Conservation (phyloP, 2,797 vertebrate genomes). For the Pangasius sanitwongsei region DNA sequence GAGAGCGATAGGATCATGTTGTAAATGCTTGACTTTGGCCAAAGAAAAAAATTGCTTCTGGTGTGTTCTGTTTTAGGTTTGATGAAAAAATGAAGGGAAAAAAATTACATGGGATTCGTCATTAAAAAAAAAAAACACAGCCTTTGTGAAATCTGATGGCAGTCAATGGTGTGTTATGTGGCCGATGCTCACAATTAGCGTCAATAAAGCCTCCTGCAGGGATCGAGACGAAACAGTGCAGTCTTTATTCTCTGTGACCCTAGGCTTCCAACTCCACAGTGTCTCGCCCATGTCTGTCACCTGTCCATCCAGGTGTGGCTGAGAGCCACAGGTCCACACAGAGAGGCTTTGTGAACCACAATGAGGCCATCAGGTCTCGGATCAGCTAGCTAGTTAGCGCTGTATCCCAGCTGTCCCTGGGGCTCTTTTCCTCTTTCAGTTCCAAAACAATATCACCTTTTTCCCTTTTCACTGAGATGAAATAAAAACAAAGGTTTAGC, state of each 20-base stretch:
- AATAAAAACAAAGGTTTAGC: slow-evolving; percentile 39
- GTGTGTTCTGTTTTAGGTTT: slow-evolving; percentile 10
- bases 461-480: slow-evolving; percentile 16
- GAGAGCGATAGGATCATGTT: slow-evolving; percentile 20
- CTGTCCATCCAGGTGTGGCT: slow-evolving; percentile 55
- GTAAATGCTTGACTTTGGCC: slow-evolving; percentile 1
- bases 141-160: slow-evolving; percentile 25
- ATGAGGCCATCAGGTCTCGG: slow-evolving; percentile 45
- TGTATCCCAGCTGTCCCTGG: slow-evolving; percentile 38
- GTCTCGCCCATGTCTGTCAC: slow-evolving; percentile 50
- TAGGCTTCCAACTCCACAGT: slow-evolving; percentile 24
- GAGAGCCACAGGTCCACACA: slow-evolving; percentile 48
- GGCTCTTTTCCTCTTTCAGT: slow-evolving; percentile 34
- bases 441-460: slow-evolving; percentile 34
- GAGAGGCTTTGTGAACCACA: slow-evolving; percentile 55
- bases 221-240: slow-evolving; percentile 35
- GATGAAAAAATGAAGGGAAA: not conserved
- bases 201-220: slow-evolving; percentile 39
- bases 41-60: slow-evolving; percentile 26
- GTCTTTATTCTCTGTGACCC: slow-evolving; percentile 45
- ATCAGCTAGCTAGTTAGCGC: slow-evolving; percentile 45
- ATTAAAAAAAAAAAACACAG: not conserved
- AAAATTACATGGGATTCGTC: not conserved
- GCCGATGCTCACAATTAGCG: slow-evolving; percentile 41
- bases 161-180: slow-evolving; percentile 23